These are phyloP conservation scores for Hypsopygia costalis DNA, from an alignment of 2,888 invertebrate genomes.

Conservation along the genomic window DNA sequence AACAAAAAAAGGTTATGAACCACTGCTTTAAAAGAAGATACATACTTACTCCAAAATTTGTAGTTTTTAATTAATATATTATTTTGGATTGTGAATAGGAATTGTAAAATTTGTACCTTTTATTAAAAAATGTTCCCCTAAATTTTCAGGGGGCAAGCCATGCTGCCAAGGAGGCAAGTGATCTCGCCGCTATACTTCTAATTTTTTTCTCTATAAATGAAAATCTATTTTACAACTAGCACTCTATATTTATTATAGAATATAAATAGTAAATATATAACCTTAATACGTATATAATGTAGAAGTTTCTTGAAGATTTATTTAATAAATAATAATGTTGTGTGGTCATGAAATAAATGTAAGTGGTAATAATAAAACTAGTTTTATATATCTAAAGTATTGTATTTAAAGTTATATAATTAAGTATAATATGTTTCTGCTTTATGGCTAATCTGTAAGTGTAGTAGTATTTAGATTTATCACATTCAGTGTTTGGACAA, in stretches of 20 bases:
- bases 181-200: constrained; percentile 12
- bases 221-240: constrained; percentile 26
- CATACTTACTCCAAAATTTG: too few relatives aligned
- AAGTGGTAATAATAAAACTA: constrained; percentile 10
- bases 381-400: constrained; percentile 13
- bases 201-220: constrained; percentile 21
- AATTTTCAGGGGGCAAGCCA: constrained; percentile 64
- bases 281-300: constrained; percentile 25
- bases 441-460: constrained; percentile 30
- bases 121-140: too few relatives aligned
- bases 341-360: constrained; percentile 48
- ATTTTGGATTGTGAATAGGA: too few relatives aligned
- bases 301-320: constrained; percentile 29
- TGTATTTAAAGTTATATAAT: constrained; percentile 15
- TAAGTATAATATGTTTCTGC: constrained; percentile 31
- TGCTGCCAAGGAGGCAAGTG: constrained; percentile 63
- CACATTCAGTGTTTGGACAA: constrained; percentile 62
- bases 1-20: too few relatives aligned
- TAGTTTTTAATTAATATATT: too few relatives aligned
- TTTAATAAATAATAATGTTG: constrained; percentile 33
- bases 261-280: constrained; percentile 22
- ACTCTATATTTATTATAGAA: constrained; percentile 27
- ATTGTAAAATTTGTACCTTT: too few relatives aligned
- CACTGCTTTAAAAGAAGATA: too few relatives aligned
- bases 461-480: constrained; percentile 39